Base-by-base conservation (phyloP, 1,140 invertebrate genomes). In the Chionoecetes opilio region DNA sequence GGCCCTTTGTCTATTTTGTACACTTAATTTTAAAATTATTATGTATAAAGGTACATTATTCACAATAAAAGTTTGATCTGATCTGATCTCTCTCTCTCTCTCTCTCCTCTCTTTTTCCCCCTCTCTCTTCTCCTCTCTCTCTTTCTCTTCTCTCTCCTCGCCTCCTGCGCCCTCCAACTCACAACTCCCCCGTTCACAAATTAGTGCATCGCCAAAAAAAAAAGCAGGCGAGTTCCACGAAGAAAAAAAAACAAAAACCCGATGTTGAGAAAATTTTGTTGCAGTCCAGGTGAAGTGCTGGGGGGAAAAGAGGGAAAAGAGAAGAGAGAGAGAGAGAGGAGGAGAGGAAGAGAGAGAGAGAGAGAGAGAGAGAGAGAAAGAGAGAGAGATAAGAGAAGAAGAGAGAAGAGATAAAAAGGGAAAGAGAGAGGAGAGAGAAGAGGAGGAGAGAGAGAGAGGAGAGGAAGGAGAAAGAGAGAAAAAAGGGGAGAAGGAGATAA, bases 101-200 rank as follows among this genome's bases (percentile, higher is more conserved):
- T 63, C 53, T 63, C 53, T 63, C 53, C 53, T 63, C 53, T 63
- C 53, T 63, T 21, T 63, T 21, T 63, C 53, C 26, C 8, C n/a
- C 63, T 75, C 63, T 75, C 63, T 75, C 63, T 75, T 26, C n/a
- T 26, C n/a, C 63, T 75, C 63, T 75, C 63, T 75, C 63, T 75
- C 63, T 75, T 8, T 75, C 63, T n/a, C 21, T 21, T 11, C 53
- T 21, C 6, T 21, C 53, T 11, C 53, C 21, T n/a, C 63, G n/a
- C 63, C 63, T 6, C 63, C 63, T 6, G 21, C 63, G 21, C 63
- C 63, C 0, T 8, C 11, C 63, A 21, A 75, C 63, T 75, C 63
- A 75, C 5, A 75, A 75, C n/a, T n/a, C 9, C 63, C 63, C 26
- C n/a, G n/a, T 75, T 26, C 21, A 75, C 63, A 75, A 75, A 17